Evolutionary conservation across 2,113 vertebrate species (phyloP).

Genomic region (Galeopterus variegatus): DNA sequence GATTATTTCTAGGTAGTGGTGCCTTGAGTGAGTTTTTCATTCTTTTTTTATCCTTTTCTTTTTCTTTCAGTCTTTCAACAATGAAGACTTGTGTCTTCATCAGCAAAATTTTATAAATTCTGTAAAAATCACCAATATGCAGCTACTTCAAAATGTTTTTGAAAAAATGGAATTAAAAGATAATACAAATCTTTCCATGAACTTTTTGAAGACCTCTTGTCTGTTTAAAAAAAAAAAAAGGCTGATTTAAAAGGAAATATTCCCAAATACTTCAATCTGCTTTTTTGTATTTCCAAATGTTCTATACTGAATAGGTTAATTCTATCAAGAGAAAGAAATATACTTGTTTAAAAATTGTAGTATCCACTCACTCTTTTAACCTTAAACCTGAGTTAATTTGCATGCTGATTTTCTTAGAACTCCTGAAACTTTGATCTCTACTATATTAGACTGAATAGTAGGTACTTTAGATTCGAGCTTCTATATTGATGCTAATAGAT

Average conservation of each 20-base stretch:
- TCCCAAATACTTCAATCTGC: background rate
- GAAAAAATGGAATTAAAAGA: no score
- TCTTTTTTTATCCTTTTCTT: background rate
- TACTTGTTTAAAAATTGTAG: conserved; percentile 28
- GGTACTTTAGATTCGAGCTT: conserved; percentile 21
- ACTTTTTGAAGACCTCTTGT: no score
- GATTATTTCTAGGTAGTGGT: background rate
- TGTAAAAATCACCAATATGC: conserved; percentile 12
- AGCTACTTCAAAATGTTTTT: no score
- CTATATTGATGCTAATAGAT: background rate
- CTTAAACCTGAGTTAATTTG: background rate
- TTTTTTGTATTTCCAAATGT: conserved; percentile 28
- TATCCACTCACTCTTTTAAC: conserved; percentile 28
- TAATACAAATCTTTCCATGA: no score
- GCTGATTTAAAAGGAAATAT: background rate
- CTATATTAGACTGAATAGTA: background rate
- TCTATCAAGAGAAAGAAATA: conserved; percentile 13
- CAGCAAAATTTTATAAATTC: background rate
- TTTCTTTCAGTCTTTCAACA: background rate
- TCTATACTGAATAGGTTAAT: background rate
- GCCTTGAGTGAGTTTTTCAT: background rate
- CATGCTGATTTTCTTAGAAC: conserved; percentile 49
- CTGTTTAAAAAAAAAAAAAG: background rate
- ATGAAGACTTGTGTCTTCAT: background rate
- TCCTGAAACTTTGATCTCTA: background rate